Conservation (phyloP, 2,888 invertebrate species). For the Ophonus ardosiacus region DNA sequence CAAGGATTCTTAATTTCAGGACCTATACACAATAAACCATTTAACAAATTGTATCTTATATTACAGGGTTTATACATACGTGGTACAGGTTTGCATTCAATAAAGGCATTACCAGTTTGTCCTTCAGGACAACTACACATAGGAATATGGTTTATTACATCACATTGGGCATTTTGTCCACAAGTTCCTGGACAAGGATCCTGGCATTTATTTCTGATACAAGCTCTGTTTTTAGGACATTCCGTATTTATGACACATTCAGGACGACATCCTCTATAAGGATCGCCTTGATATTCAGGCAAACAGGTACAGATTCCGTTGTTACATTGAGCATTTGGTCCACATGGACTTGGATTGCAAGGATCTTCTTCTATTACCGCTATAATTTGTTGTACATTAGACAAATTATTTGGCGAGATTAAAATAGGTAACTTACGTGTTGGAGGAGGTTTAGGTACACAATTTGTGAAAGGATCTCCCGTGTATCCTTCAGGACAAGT, state of each 20-base stretch:
- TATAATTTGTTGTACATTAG: not conserved
- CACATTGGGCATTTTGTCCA: conserved; percentile 77
- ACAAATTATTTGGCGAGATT: not conserved
- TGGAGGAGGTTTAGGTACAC: conserved; percentile 73
- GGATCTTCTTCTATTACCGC: conserved; percentile 65
- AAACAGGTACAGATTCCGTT: conserved; percentile 85
- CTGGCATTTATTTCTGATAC: conserved; percentile 77
- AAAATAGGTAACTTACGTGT: conserved; percentile 34
- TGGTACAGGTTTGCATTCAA: conserved; percentile 69
- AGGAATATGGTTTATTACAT: conserved; percentile 79
- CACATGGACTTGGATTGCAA: conserved; percentile 78
- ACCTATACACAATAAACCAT: not conserved
- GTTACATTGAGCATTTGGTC: conserved; percentile 83
- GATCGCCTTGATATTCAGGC: conserved; percentile 86
- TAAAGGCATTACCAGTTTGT: conserved; percentile 78
- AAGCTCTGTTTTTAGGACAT: conserved; percentile 76
- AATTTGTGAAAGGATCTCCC: conserved; percentile 83
- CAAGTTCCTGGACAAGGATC: conserved; percentile 78
- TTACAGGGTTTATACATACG: not conserved
- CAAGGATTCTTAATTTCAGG: conserved; percentile 78
- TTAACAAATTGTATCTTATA: not conserved
- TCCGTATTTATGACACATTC: conserved; percentile 74
- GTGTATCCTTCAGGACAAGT: conserved; percentile 79
- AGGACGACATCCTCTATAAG: conserved; percentile 82
- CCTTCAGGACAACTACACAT: conserved; percentile 82